Base-by-base conservation (phyloP, 1,140 invertebrate genomes). In the Zelostemma sp. region DNA sequence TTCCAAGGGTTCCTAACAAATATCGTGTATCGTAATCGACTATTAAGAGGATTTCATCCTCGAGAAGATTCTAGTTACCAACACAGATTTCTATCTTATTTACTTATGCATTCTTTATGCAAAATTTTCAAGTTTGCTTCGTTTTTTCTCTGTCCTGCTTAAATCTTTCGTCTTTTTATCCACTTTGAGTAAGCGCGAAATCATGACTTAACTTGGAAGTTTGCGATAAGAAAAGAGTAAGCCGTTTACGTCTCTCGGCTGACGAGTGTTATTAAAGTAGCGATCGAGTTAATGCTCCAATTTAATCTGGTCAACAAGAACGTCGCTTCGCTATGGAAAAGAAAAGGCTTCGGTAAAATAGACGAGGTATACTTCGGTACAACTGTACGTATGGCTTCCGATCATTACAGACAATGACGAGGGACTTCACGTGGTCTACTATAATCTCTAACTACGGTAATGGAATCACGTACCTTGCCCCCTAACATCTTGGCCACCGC, bases 381-480 rank as follows among this genome's bases (percentile, higher is more conserved):
- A 15, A 48, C 19, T 48, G 48, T 50, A 50, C 28, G 4, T 50
- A 50, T 28, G 48, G 48, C 15, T 50, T 50, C 48, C 48, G 48
- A 50, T 50, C 48, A 35, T 49, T 49, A 49, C 21, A 12, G 19
- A 49, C 48, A 35, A 50, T 50, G 48, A 50, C 48, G 48, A 35
- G 28, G 46, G 21, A 48, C 21, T 48, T 48, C 19, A n/a, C 46
- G 31, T 50, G 28, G 25, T 43, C 35, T 25, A n/a, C 17, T 54
- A 41, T 54, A 54, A 41, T 69, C 58, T 57, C 48, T 35, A 57
- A 50, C 50, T 18, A 46, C 38, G 46, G 55, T 70, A 70, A 73
- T 67, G 35, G 70, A 73, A 73, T 73, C 66, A 67, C 67, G 69
- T 63, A 56, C 41, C 38, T 35, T 18, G 48, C 35, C 57, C 43